A percentile compares a stretch with the other conserved stretches of the same genome.
Evolutionary conservation across 2,888 invertebrate species (phyloP).

Genomic region (Xestia ashworthii): DNA sequence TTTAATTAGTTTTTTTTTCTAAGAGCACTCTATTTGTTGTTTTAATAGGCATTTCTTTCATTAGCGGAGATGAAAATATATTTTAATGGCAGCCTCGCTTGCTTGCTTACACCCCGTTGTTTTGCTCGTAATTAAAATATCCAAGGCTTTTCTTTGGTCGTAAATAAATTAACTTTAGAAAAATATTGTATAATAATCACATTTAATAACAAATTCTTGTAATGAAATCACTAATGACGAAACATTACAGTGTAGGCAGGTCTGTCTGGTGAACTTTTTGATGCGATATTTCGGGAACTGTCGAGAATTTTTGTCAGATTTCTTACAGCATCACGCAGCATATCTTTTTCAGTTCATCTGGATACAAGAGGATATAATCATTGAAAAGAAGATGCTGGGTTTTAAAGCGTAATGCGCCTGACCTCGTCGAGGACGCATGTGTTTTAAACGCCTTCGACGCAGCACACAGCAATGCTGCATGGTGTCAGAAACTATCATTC

Average conservation of each 20-base stretch:
- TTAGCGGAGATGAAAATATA: slow-evolving; percentile 58
- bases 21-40: slow-evolving; percentile 67
- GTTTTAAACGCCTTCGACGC: background rate
- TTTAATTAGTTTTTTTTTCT: slow-evolving; percentile 67
- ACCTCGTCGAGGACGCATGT: no score
- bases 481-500: no score
- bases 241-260: background rate
- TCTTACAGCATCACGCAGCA: background rate
- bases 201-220: background rate
- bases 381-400: background rate
- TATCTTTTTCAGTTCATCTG: background rate
- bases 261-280: background rate
- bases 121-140: slow-evolving; percentile 34
- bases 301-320: background rate
- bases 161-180: background rate
- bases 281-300: background rate
- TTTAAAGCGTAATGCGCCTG: background rate
- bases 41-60: slow-evolving; percentile 67
- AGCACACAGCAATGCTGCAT: background rate
- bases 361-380: background rate
- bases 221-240: background rate
- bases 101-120: slow-evolving; percentile 9
- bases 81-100: slow-evolving; percentile 44
- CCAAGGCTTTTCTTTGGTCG: background rate
- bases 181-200: background rate